These are phyloP conservation scores for Ariolimax columbianus DNA, from an alignment of 2,888 invertebrate genomes.

Conservation along the genomic window DNA sequence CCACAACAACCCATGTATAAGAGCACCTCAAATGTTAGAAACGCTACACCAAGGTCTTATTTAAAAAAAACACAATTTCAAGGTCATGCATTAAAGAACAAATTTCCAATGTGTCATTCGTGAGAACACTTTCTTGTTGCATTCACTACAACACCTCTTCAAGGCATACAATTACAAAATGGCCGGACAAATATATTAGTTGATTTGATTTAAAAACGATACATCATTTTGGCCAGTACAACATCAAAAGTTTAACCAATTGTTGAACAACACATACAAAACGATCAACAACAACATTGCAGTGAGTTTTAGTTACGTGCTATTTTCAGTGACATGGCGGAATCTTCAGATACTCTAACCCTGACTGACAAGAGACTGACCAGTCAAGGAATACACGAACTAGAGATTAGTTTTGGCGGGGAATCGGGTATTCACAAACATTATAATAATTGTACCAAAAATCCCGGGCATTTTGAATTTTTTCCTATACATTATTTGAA, in stretches of 20 bases:
- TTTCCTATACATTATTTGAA: not conserved
- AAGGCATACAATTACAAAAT: too few relatives aligned
- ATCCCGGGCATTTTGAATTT: conserved; percentile 6
- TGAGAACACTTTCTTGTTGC: too few relatives aligned
- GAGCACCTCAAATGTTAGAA: too few relatives aligned
- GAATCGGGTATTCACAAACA: conserved; percentile 12
- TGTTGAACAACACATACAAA: not conserved
- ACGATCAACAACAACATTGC: not conserved
- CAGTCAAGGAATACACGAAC: conserved; percentile 30
- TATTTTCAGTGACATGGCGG: not conserved
- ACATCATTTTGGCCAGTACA: not conserved
- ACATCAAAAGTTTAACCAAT: not conserved
- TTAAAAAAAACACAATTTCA: too few relatives aligned
- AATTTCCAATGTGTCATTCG: too few relatives aligned
- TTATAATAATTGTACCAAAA: conserved; percentile 3
- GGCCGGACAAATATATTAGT: too few relatives aligned
- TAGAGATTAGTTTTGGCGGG: conserved; percentile 40
- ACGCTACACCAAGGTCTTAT: too few relatives aligned
- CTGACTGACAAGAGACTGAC: not conserved
- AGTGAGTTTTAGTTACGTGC: not conserved
- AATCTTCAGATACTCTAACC: not conserved
- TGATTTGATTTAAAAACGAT: too few relatives aligned
- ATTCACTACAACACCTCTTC: too few relatives aligned
- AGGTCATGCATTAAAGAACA: too few relatives aligned
- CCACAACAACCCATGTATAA: too few relatives aligned